Evolutionary conservation across 2,113 vertebrate genomes (phyloP), one percentile per base, ranked within the genome.

Genomic region (Nymphicus hollandicus): DNA sequence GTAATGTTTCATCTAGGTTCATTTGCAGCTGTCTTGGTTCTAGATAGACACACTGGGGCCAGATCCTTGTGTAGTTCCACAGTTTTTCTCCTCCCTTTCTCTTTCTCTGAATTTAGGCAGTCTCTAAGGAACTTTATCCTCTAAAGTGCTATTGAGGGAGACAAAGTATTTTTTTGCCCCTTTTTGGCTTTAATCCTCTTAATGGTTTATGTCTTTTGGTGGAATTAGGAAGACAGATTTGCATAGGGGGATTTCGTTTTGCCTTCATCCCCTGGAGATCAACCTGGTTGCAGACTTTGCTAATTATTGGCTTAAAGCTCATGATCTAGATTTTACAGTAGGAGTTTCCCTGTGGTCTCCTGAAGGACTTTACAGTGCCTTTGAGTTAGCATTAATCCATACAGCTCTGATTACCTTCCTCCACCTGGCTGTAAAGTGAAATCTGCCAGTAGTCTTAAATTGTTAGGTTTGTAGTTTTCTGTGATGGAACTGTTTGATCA

Each of bases 1-100:
- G 78, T 81, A 83, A 74, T 88, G 81, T 88, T 96, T 89, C 88
- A 91, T 93, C 50, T 81, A 39, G 64, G 27, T 55, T 95, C 52
- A 46, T 86, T 71, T 91, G 31, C 39, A 90, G 72, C 61, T 94
- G 50, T 74, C 94, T 85, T 41, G 69, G 76, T 37, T 79, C 88
- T 74, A 61, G 56, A 33, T 14, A 91, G 82, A 52, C 10, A 46
- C 2, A 2, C 49, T 16, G 24, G 41, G 44, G 33, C 46, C 55
- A 70, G 41, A 58, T 86, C 41, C 47, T 85, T 52, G 55, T 39
- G 29, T 11, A 76, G 17, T 43, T 28, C 52, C 44, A 43, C 27
- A 77, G 53, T 53, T 25, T 71, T 73, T 44, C 17, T 11, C 23
- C 27, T 11, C 7, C 14, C 8, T 76, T 58, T 41, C 8, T 4